A percentile compares a stretch with the other conserved stretches of the same genome.
Conservation (phyloP, 2,797 vertebrate species). For the Phalanger gymnotis region DNA sequence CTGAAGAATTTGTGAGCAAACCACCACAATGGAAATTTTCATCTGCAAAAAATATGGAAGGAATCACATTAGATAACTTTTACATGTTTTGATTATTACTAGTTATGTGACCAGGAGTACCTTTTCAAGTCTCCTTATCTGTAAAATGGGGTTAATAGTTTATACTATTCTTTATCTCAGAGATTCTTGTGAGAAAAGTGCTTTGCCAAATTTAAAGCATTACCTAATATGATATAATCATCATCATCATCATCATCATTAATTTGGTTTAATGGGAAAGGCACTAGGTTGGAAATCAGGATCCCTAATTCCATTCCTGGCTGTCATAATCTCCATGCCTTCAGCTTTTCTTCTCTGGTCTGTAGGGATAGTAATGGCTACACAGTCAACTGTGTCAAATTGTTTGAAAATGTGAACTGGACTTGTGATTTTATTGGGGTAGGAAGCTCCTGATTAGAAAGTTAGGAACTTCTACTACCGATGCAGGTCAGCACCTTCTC, state of each 20-base stretch:
- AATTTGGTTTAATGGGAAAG: neutral
- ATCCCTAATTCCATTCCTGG: neutral
- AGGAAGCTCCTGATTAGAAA: neutral
- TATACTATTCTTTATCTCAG: neutral
- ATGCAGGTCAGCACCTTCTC: neutral
- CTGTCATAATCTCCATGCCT: neutral
- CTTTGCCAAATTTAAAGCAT: neutral
- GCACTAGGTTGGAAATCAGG: neutral
- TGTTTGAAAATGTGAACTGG: neutral
- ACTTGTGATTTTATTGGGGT: neutral
- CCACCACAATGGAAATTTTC: slow-evolving; percentile 83
- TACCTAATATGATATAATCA: neutral
- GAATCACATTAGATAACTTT: slow-evolving; percentile 1
- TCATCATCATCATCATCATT: neutral
- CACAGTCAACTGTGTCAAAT: neutral
- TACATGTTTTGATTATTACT: neutral
- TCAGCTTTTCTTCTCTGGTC: neutral
- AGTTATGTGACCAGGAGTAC: neutral
- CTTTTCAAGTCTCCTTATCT: neutral
- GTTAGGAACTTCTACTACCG: neutral
- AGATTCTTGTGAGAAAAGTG: neutral
- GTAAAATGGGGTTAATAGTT: neutral
- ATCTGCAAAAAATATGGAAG: slow-evolving; percentile 56
- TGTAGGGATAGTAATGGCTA: neutral
- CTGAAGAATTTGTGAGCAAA: slow-evolving; percentile 80